Evolutionary conservation across 2,113 vertebrate genomes (phyloP), one percentile per base, ranked within the genome.

Genomic region (Lonchura striata): DNA sequence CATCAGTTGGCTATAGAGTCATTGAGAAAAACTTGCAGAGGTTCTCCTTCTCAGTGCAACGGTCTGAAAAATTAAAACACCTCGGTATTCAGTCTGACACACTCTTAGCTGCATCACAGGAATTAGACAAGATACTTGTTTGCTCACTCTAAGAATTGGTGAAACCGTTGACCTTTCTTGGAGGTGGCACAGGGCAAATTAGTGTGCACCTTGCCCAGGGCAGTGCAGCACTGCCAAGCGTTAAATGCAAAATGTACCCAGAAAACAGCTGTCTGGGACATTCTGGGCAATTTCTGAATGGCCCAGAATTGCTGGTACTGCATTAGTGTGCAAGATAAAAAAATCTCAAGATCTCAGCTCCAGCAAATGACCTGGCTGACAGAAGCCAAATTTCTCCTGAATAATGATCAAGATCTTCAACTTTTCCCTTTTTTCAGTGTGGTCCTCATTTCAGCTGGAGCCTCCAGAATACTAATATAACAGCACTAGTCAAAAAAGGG

Each of bases 1-100:
- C 98, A 97, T 98, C 96, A 96, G 97, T 94, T 97, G 97, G 96
- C 97, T 98, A 98, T 93, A 97, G 93, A 96, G 94, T 94, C 96
- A 98, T 90, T 94, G 97, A 98, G 97, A 98, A 98, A 97, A 97
- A 85, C 83, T 74, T 16, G 64, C 86, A 50, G 88, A 52, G 66
- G 44, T 76, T 94, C 92, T 96, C 91, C 97, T 95, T 96, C 59
- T 35, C 65, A 42, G 89, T 64, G 82, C 96, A 97, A 95, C 8
- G 56, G 66, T 79, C 91, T 82, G 95, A 90, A 95, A 94, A 90
- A 95, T 27, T 9, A 85, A 88, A 90, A 93, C 72, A 97, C 70
- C 92, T 97, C 44, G 78, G 82, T 84, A 70, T 68, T 81, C 53
- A 78, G 57, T 66, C 80, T 90, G 64, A 24, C 54, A 69, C 6